phyloP scores from a whole-genome alignment of 2,888 invertebrate species.

The Eulithis testata region DNA sequence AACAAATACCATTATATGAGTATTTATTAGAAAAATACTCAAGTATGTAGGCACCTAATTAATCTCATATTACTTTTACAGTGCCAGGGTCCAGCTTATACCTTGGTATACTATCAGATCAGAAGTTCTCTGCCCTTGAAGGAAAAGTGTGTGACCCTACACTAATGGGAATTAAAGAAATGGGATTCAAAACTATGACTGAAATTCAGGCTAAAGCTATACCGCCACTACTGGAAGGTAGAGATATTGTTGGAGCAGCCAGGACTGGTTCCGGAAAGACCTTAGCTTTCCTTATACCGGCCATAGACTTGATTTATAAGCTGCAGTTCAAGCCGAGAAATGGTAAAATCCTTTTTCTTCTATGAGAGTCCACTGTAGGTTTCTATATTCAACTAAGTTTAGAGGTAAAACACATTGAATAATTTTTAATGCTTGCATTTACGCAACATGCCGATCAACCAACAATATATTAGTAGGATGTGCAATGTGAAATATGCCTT shows the following conservation, averaged over 20 bases:
- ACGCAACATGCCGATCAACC: too few species aligned
- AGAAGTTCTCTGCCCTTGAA: slow-evolving; percentile 84
- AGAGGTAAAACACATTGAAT: too few species aligned
- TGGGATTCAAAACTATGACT: slow-evolving; percentile 98
- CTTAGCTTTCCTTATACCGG: slow-evolving; percentile 97
- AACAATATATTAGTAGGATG: too few species aligned
- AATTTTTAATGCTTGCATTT: too few species aligned
- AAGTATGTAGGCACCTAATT: too few species aligned
- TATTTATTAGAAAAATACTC: too few species aligned
- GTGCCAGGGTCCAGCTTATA: slow-evolving; percentile 87
- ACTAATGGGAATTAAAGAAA: slow-evolving; percentile 92
- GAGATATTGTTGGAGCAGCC: slow-evolving; percentile 97
- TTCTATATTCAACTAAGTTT: too few species aligned
- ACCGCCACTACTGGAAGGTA: slow-evolving; percentile 94
- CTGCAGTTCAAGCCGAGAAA: slow-evolving; percentile 96
- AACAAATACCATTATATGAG: too few species aligned
- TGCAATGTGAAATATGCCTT: too few species aligned
- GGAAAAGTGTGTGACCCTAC: slow-evolving; percentile 92
- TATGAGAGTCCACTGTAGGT: too few species aligned
- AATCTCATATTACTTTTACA: slow-evolving; percentile 54
- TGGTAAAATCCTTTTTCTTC: slow-evolving; percentile 82
- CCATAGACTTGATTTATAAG: slow-evolving; percentile 96
- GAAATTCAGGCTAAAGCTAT: slow-evolving; percentile 97
- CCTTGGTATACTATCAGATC: slow-evolving; percentile 85
- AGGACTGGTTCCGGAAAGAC: slow-evolving; percentile 99